Base-by-base conservation (phyloP, 1,140 invertebrate species). In the Ceratina calcarata region DNA sequence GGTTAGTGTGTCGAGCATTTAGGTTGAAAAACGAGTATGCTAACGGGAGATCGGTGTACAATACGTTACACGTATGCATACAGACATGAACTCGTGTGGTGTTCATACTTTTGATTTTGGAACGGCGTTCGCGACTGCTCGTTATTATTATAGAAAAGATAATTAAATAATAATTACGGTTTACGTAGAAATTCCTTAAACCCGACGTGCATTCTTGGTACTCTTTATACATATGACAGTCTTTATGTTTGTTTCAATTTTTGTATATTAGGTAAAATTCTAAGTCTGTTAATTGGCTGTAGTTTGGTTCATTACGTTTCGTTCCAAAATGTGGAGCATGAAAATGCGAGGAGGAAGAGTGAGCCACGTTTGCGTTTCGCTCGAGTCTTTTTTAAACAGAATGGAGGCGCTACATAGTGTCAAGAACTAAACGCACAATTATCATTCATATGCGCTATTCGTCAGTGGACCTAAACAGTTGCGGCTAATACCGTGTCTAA, bases 391-490 rank as follows among this genome's bases (percentile, higher is more conserved):
- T 45, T 15, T 79, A 18, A 37, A 51, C 32, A 22, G 16, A 57
- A 24, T 18, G 6, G 53, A 58, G 37, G 58, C 55, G 74, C 37
- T 72, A 66, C 77, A 58, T 20, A 62, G 65, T 87, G 71, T n/a
- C 80, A 84, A 7, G 82, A 84, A 83, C 69, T 85, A 83, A 88
- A 88, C 73, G 78, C 67, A 87, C 74, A 82, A 69, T 86, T 68
- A 66, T 87, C 79, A 88, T 87, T 88, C 78, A 67, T 72, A 66
- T 75, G 65, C 58, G 66, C 53, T 68, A 70, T 51, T 84, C 85
- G 87, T 74, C 68, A 89, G 87, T 90, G 87, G 85, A 89, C 85
- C 81, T 67, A 89, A 89, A 87, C 88, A 90, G 83, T 83, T 88
- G 71, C 37, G 37, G 10, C 37, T 6, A 10, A 45, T 45, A 45